Base-by-base conservation (phyloP, 2,888 invertebrate species). In the Mechanitis messenoides region DNA sequence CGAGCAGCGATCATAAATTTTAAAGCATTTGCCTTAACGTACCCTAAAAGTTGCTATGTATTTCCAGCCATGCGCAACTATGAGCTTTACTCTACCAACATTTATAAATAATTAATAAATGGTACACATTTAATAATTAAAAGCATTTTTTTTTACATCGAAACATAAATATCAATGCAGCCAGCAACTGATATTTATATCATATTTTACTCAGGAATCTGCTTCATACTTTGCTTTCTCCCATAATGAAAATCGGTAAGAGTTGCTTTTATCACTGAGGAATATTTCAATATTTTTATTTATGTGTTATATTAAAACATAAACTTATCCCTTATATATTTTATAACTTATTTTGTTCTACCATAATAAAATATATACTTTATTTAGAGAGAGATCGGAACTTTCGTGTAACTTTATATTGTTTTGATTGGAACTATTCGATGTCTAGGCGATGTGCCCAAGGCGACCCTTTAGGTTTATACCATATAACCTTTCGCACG, bases 11-110 rank as follows among this genome's bases (percentile, higher is more conserved):
- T 47, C 57, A 65, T 67, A 67, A 67, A 67, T 67, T 61, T 58
- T 46, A 61, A 58, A 61, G 62, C 65, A 65, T 61, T 65, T 56
- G 65, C 62, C 50, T 56, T 55, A 59, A 60, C 67, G 59, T 65
- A 60, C 63, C 59, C 61, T 61, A 65, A 67, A 67, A 67, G 63
- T 67, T 65, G 63, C 63, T 61, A 57, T 62, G 63, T 65, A 61
- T 63, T 65, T 67, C 59, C 59, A 60, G 55, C 61, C 58, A 62
- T 9, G 60, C 62, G 55, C 60, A 57, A 59, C 66, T 33, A 54
- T 62, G 62, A 31, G 50, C 9, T 62, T 67, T 61, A 67, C 53
- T 28, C 31, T 50, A 50, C 47, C 31, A 28, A 50, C n/a, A 31
- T 50, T 50, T 50, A 28, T 28, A 50, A 50, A 50, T 28, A 28